phyloP scores from a whole-genome alignment of 2,797 vertebrate genomes.

The Phrynocephalus forsythii region DNA sequence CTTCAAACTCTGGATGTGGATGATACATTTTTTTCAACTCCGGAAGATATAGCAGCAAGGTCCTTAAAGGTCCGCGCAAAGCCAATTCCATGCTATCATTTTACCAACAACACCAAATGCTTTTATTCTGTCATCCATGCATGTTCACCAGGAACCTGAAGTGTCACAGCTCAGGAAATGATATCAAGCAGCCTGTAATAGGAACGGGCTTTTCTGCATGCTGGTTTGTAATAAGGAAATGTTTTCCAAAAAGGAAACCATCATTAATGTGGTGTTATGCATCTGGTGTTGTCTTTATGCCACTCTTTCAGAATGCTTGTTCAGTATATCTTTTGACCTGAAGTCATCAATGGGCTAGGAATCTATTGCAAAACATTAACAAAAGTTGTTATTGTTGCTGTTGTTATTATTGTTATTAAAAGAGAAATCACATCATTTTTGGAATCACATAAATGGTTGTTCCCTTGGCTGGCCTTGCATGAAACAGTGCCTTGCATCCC shows the following conservation, averaged over 20 bases:
- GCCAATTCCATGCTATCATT: neutral
- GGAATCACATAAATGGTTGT: too few relatives aligned
- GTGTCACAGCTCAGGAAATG: neutral
- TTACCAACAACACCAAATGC: too few relatives aligned
- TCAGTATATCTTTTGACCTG: neutral
- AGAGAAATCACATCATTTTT: too few relatives aligned
- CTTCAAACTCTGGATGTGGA: constrained; percentile 76
- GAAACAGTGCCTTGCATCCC: too few relatives aligned
- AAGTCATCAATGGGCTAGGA: neutral
- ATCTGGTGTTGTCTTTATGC: neutral
- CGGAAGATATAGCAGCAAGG: constrained; percentile 75
- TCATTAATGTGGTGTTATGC: neutral
- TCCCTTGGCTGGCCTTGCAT: too few relatives aligned
- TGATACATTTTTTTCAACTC: constrained; percentile 72
- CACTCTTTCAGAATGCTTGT: neutral
- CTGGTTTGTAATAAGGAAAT: neutral
- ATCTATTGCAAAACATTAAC: too few relatives aligned
- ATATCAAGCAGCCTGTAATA: neutral
- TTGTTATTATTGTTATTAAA: too few relatives aligned
- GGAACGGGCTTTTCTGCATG: neutral
- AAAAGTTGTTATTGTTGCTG: too few relatives aligned
- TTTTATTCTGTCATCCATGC: neutral
- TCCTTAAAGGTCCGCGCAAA: constrained; percentile 68
- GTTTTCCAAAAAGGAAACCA: neutral
- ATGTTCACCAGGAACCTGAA: neutral